A percentile compares a stretch with the other conserved stretches of the same genome.
Evolutionary conservation across 2,113 vertebrate species (phyloP).

Genomic region (Abramis brama): DNA sequence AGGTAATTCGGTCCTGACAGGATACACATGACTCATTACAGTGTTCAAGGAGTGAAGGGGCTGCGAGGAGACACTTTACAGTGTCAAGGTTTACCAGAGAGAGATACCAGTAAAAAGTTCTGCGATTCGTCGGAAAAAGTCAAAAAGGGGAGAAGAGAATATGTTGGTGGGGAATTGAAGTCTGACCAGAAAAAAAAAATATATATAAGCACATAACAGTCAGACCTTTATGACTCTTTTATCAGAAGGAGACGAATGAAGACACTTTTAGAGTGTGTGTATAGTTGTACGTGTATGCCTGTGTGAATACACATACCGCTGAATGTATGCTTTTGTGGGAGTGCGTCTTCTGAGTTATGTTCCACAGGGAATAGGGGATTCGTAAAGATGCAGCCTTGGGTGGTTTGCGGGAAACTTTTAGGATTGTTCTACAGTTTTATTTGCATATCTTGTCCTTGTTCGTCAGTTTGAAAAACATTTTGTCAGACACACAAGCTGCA

Average conservation of each 20-base stretch:
- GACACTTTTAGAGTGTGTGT: neutral
- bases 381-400: slow-evolving; percentile 36
- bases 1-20: slow-evolving; percentile 36
- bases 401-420: slow-evolving; percentile 37
- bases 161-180: neutral
- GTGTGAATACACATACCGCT: neutral
- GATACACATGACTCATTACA: slow-evolving; percentile 37
- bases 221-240: neutral
- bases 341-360: slow-evolving; percentile 2
- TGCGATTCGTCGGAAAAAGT: neutral
- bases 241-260: neutral
- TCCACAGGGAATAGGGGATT: slow-evolving; percentile 23
- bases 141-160: neutral
- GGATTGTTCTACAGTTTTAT: slow-evolving; percentile 36
- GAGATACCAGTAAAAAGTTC: slow-evolving; percentile 25
- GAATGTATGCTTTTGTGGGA: neutral
- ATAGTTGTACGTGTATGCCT: neutral
- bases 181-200: neutral
- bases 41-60: slow-evolving; percentile 4
- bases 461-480: slow-evolving; percentile 23
- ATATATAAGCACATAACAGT: neutral
- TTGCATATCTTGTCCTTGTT: slow-evolving; percentile 46
- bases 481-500: slow-evolving; percentile 29
- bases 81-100: slow-evolving; percentile 53
- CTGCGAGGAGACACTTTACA: slow-evolving; percentile 5